phyloP scores from a whole-genome alignment of 2,888 invertebrate genomes.

The Liodrosophila aerea region DNA sequence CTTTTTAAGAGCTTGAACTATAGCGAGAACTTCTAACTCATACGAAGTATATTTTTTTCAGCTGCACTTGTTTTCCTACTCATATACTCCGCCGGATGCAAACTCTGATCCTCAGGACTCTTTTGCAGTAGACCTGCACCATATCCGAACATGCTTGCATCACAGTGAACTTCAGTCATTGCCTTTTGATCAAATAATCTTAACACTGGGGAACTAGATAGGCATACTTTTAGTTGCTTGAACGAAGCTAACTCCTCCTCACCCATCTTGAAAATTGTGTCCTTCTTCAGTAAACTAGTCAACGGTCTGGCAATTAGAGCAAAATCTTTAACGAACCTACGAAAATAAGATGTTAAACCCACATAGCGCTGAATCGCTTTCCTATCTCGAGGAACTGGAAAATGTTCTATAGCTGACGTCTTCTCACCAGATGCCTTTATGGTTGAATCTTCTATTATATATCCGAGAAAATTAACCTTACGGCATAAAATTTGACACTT shows the following conservation, averaged over 20 bases:
- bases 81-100: constrained; percentile 6
- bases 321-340: constrained; percentile 1
- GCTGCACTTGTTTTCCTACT: constrained; percentile 3
- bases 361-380: background rate
- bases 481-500: background rate
- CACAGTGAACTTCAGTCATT: constrained; percentile 1
- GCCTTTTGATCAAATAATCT: background rate
- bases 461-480: background rate
- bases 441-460: background rate
- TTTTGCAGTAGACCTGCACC: constrained; percentile 3
- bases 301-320: constrained; percentile 7
- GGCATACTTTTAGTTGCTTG: background rate
- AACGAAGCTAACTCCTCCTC: background rate
- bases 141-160: background rate
- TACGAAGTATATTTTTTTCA: constrained; percentile 1
- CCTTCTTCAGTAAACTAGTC: background rate
- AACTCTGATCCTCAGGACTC: background rate
- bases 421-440: background rate
- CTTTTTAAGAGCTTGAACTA: background rate
- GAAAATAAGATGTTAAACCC: background rate
- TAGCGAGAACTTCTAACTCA: constrained; percentile 1
- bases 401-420: constrained; percentile 1
- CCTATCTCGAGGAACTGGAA: background rate
- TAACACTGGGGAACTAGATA: background rate
- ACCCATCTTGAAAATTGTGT: constrained; percentile 1